Base-by-base conservation (phyloP, 2,888 invertebrate genomes). In the Thera obeliscata region DNA sequence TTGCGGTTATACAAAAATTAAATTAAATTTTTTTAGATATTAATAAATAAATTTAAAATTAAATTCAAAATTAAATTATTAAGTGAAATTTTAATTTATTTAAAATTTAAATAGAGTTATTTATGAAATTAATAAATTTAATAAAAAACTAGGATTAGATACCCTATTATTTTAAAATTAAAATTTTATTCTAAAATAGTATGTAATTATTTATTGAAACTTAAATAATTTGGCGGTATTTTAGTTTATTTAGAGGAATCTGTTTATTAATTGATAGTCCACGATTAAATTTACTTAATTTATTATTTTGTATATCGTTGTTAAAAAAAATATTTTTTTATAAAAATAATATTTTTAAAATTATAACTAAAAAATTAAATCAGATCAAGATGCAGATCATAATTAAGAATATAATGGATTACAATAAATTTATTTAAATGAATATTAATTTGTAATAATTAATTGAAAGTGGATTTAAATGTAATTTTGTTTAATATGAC, bases 371-470 rank as follows among this genome's bases (percentile, higher is more conserved):
- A 67, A 90, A 94, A 86, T 92, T 94, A 95, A 94, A 92, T 95
- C 95, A 96, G 94, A 95, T 96, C 95, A 95, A 95, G 95, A 94
- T 96, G 95, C 93, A 96, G 95, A 93, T 93, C 90, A 95, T 95
- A 91, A 83, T 92, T 93, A 94, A 95, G 95, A 90, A 89, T 90
- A 90, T 87, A 92, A 95, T 96, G 95, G 94, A 94, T 95, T 95
- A 96, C 95, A 95, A 94, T 95, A 94, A 94, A 90, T 84, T 87
- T 87, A 88, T 91, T 94, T 91, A 93, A 88, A 93, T 87, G 87
- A 74, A 88, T 88, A 82, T 84, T 82, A 82, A 78, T 82, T 86
- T 90, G 81, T 74, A 89, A 89, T 0, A 83, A 75, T 82, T 83
- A 81, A 77, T 86, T 94, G 80, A 95, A 95, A 81, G 84, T 94